Evolutionary conservation across 2,797 vertebrate genomes (phyloP).

Genomic region (Denticeps clupeoides): DNA sequence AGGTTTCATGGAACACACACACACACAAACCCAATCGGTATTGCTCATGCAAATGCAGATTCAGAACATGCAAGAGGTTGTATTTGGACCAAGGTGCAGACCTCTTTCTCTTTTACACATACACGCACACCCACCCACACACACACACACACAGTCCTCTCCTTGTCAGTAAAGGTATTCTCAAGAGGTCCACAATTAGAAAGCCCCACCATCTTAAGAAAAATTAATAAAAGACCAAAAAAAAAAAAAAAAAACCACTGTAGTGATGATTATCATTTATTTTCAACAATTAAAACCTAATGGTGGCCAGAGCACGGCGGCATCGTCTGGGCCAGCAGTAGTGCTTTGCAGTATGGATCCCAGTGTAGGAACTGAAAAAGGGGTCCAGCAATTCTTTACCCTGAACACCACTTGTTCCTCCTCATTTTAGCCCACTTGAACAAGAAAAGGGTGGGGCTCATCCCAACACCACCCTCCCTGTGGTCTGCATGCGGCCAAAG

Average conservation of each 20-base stretch:
- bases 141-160: constrained; percentile 2
- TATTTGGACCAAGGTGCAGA: constrained; percentile 5
- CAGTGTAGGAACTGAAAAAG: constrained; percentile 26
- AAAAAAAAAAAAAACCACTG: constrained; percentile 26
- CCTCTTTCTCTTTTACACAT: not conserved
- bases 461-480: constrained; percentile 5
- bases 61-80: constrained; percentile 34
- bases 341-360: constrained; percentile 8
- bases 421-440: constrained; percentile 1
- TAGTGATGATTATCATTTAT: constrained; percentile 10
- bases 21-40: constrained; percentile 25
- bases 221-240: constrained; percentile 36
- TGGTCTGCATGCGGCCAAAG: no score
- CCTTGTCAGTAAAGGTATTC: no score
- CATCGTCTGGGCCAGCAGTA: not conserved
- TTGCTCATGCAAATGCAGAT: constrained; percentile 35
- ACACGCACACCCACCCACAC: constrained; percentile 15
- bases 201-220: constrained; percentile 23
- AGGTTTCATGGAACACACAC: not conserved
- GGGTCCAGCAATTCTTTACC: constrained; percentile 14
- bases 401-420: constrained; percentile 13
- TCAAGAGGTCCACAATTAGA: not conserved
- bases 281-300: constrained; percentile 47
- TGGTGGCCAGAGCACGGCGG: constrained; percentile 56
- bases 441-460: not conserved